Percentiles rank a stretch among this genome's conserved stretches.
Conservation (phyloP, 2,113 vertebrate genomes). For the Chionis minor region DNA sequence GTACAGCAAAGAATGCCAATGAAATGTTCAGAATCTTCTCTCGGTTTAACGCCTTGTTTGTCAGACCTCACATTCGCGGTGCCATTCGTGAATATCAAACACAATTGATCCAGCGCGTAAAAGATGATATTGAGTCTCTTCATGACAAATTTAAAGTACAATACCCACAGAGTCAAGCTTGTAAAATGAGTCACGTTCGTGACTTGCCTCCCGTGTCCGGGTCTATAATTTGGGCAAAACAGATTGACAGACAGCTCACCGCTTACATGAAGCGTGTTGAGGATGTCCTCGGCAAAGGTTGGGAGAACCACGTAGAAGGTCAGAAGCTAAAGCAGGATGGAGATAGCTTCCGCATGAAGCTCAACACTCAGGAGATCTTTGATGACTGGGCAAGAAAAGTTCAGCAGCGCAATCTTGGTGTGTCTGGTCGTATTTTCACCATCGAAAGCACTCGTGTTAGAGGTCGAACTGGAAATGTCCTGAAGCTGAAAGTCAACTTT, state of each 20-base stretch:
- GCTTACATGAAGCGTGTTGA: constrained; percentile 99
- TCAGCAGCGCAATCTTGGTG: constrained; percentile 97
- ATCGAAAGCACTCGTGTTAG: constrained; percentile 93
- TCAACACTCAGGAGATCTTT: constrained; percentile 98
- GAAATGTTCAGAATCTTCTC: constrained; percentile 99
- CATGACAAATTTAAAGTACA: constrained; percentile 99
- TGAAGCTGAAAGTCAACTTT: constrained; percentile 98
- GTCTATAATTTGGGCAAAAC: constrained; percentile 99
- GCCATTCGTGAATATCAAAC: constrained; percentile 98
- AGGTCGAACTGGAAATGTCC: constrained; percentile 89
- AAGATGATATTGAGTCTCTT: constrained; percentile 96
- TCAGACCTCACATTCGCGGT: constrained; percentile 95
- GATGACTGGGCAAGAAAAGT: constrained; percentile 98
- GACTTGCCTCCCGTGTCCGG: constrained; percentile 95
- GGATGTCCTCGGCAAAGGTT: constrained; percentile 96
- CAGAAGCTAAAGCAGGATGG: constrained; percentile 98
- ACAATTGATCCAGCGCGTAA: constrained; percentile 95
- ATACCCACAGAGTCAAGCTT: constrained; percentile 96
- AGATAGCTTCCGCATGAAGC: constrained; percentile 97
- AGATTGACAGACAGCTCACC: constrained; percentile 96
- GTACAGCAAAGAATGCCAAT: constrained; percentile 97
- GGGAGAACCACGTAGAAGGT: constrained; percentile 98
- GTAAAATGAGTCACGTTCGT: constrained; percentile 97
- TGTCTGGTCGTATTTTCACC: constrained; percentile 96
- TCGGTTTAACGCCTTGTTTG: constrained; percentile 96